These are phyloP conservation scores for Lithobates pipiens DNA, from an alignment of 2,797 vertebrate genomes.

Conservation along the genomic window DNA sequence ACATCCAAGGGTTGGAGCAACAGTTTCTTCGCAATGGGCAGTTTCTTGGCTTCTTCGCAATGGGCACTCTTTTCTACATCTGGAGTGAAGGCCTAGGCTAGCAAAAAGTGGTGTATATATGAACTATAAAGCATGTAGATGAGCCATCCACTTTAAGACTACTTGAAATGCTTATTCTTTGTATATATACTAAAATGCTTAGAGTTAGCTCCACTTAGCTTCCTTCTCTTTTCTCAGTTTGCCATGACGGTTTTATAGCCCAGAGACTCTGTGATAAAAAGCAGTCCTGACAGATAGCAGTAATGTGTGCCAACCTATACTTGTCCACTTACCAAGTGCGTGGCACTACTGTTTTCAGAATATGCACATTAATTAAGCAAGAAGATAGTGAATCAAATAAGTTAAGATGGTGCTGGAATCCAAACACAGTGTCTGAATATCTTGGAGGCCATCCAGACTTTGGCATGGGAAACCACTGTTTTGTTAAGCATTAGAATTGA, in stretches of 20 bases:
- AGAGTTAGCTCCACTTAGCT: neutral
- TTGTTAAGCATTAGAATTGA: conserved; percentile 88
- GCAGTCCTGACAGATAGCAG: conserved; percentile 24
- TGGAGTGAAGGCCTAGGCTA: neutral
- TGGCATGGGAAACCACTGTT: conserved; percentile 86
- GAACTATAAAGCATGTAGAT: neutral
- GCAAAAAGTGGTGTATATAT: neutral
- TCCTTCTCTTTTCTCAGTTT: neutral
- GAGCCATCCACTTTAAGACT: neutral
- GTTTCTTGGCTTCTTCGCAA: no score
- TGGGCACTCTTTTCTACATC: neutral
- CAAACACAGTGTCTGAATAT: conserved; percentile 86
- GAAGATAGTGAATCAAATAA: conserved; percentile 68
- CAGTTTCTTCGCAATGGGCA: no score
- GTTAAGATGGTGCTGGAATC: conserved; percentile 73
- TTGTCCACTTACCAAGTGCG: conserved; percentile 44
- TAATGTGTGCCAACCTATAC: conserved; percentile 29
- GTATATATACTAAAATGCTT: conserved; percentile 1
- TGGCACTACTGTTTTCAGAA: conserved; percentile 48
- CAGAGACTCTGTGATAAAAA: conserved; percentile 27
- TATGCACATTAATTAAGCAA: conserved; percentile 68
- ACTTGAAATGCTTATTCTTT: neutral
- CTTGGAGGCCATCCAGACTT: conserved; percentile 72
- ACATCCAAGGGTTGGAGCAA: no score
- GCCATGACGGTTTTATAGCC: conserved; percentile 9